A percentile compares a stretch with the other conserved stretches of the same genome.
phyloP scores from a whole-genome alignment of 2,888 invertebrate genomes.

The Megalurothrips usitatus region DNA sequence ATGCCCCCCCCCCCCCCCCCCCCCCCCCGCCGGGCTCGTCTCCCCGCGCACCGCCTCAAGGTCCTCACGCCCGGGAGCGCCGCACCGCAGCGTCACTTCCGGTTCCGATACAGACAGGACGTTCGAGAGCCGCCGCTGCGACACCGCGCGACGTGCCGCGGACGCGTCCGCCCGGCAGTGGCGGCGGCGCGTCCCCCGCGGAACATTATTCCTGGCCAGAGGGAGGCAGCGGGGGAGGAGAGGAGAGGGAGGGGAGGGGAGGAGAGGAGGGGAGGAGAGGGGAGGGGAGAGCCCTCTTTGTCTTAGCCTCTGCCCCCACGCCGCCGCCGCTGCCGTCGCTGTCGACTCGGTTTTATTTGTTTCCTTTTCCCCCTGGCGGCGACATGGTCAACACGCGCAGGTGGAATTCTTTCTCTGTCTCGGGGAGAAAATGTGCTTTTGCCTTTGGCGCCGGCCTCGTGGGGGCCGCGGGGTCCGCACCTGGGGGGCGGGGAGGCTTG shows the following conservation, averaged over 20 bases:
- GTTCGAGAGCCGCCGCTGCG: no score
- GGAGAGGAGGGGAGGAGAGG: not conserved
- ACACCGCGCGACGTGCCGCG: no score
- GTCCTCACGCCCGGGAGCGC: not conserved
- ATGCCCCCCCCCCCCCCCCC: not conserved
- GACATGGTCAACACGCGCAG: not conserved
- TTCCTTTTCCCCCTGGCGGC: not conserved
- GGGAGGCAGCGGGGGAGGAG: not conserved
- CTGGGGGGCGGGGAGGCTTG: no score
- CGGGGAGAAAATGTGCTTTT: not conserved
- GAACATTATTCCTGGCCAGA: not conserved
- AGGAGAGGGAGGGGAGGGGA: not conserved
- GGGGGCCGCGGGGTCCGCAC: no score
- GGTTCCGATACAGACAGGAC: no score
- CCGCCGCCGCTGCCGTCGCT: no score
- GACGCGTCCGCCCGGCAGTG: no score
- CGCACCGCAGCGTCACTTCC: no score
- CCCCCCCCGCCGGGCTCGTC: not conserved
- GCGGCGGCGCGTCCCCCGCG: no score
- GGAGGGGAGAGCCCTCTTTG: not conserved
- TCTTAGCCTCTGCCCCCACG: no score
- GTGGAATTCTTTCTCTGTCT: not conserved
- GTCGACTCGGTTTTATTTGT: not conserved
- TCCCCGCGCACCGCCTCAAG: not conserved
- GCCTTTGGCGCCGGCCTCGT: not conserved